These are phyloP conservation scores for Rhea americana DNA, from an alignment of 2,113 vertebrate species.

Conservation along the genomic window DNA sequence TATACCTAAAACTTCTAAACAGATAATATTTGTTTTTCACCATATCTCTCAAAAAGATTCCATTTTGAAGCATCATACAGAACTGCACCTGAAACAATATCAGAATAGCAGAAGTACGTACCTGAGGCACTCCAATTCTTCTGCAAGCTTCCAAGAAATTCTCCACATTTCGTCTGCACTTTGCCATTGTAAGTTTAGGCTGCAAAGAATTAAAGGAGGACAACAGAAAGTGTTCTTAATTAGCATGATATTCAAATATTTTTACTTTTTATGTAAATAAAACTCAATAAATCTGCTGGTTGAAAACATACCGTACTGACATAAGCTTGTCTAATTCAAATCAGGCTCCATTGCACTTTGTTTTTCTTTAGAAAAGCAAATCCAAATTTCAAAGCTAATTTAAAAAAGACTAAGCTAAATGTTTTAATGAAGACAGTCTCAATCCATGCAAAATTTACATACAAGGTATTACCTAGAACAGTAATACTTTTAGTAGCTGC, in stretches of 20 bases:
- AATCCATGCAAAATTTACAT: neutral
- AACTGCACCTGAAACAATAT: neutral
- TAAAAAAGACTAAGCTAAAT: neutral
- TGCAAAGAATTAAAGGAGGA: slow-evolving; percentile 61
- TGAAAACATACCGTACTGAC: neutral
- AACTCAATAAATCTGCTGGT: neutral
- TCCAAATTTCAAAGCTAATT: slow-evolving; percentile 11
- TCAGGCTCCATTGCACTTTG: neutral
- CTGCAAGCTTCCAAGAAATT: slow-evolving; percentile 98
- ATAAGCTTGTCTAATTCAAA: slow-evolving; percentile 12
- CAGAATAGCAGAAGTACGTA: slow-evolving; percentile 49
- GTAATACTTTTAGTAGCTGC: neutral
- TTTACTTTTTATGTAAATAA: slow-evolving; percentile 9
- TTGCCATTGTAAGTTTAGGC: slow-evolving; percentile 99
- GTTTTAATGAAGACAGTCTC: neutral
- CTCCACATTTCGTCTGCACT: slow-evolving; percentile 96
- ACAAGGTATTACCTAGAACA: neutral
- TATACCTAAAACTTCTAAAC: neutral
- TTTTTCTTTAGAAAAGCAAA: slow-evolving; percentile 18
- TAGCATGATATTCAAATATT: neutral
- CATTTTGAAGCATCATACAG: neutral
- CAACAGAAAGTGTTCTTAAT: neutral
- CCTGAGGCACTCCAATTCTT: slow-evolving; percentile 96
- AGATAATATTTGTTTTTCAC: neutral
- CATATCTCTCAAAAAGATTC: neutral